Conservation (phyloP, 1,140 invertebrate species). For the Lutraria rhynchaena region DNA sequence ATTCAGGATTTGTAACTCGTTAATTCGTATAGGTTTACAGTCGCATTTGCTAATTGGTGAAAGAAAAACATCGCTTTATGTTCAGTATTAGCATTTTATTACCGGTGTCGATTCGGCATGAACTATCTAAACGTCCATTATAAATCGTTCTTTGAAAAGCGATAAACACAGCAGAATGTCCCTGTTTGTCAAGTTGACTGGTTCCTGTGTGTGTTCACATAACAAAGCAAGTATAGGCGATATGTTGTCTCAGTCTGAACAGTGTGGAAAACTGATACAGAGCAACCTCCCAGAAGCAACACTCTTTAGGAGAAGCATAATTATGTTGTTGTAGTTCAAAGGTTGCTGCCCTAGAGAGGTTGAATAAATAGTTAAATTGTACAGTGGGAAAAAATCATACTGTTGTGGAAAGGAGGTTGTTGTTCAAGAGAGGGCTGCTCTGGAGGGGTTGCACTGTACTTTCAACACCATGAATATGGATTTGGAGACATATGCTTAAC, state of each 20-base stretch:
- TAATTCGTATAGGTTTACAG: constrained; percentile 53
- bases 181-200: constrained; percentile 22
- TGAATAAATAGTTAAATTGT: too few species aligned
- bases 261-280: too few species aligned
- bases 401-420: too few species aligned
- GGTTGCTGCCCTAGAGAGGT: too few species aligned
- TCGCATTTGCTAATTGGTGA: constrained; percentile 51
- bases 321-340: too few species aligned
- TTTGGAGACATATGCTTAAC: too few species aligned
- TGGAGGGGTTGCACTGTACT: too few species aligned
- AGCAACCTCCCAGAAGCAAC: too few species aligned
- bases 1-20: constrained; percentile 50
- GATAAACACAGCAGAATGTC: constrained; percentile 46
- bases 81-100: constrained; percentile 57
- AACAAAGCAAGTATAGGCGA: constrained; percentile 24
- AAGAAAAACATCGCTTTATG: constrained; percentile 49
- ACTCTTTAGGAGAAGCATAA: too few species aligned
- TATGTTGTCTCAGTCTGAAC: neutral
- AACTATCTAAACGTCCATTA: constrained; percentile 57
- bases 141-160: constrained; percentile 20
- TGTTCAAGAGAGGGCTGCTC: too few species aligned
- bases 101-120: constrained; percentile 29
- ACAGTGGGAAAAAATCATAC: too few species aligned
- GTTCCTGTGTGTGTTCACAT: neutral
- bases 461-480: too few species aligned